Conservation (phyloP, 1,140 invertebrate species). For the Hypothenemus hampei region DNA sequence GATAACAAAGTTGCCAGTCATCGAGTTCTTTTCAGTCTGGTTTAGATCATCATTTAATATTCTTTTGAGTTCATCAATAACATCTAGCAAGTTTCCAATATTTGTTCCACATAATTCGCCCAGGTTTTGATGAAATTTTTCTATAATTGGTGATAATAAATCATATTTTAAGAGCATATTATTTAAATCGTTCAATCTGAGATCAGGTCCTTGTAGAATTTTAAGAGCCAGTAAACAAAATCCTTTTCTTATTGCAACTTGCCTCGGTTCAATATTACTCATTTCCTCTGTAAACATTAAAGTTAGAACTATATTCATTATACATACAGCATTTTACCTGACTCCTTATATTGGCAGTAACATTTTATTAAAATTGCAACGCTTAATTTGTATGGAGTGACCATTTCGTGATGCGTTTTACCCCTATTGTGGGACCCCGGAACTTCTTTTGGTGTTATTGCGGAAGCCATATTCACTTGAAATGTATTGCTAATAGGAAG, state of each 20-base stretch:
- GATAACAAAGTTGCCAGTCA: constrained; percentile 36
- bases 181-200: constrained; percentile 55
- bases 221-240: constrained; percentile 60
- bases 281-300: constrained; percentile 31
- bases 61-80: constrained; percentile 52
- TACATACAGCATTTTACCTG: constrained; percentile 45
- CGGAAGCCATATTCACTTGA: too few relatives aligned
- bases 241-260: constrained; percentile 46
- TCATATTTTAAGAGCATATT: constrained; percentile 55
- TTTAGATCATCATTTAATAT: constrained; percentile 45
- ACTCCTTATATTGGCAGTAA: constrained; percentile 49
- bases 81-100: constrained; percentile 58
- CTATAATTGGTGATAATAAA: constrained; percentile 49
- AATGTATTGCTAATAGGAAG: too few relatives aligned
- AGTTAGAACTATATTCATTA: constrained; percentile 2
- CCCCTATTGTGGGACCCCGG: too few relatives aligned
- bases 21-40: constrained; percentile 38
- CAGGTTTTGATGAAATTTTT: constrained; percentile 53
- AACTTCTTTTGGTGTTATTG: too few relatives aligned
- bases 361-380: constrained; percentile 52
- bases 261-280: constrained; percentile 35
- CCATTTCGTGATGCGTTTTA: constrained; percentile 42
- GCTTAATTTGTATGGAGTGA: constrained; percentile 55
- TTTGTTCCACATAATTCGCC: constrained; percentile 51
- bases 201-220: constrained; percentile 63